Evolutionary conservation across 92 coral and sea anemone species (phyloP), one percentile per base, ranked within the genome.

Genomic region (Anthopleura xanthogrammica): DNA sequence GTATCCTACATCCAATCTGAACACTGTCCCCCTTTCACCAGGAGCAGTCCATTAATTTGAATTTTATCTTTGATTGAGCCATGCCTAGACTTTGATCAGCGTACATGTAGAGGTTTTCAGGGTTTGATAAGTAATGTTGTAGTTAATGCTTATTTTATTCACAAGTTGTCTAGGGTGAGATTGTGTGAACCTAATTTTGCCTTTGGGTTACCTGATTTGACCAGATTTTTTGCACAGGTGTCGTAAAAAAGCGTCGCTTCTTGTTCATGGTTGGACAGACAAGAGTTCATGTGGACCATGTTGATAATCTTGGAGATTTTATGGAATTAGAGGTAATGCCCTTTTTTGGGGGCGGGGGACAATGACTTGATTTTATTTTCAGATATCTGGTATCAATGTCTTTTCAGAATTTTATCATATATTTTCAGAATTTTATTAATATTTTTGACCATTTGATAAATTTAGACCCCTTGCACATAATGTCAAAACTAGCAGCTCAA

Each of bases 221-320:
- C 10, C n/a, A 19, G n/a, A 64, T 19, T 64, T 64, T 20, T 60
- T 39, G 24, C 46, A 46, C 60, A 97, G 99, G 99, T 64, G 84
- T 90, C 20, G 98, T 97, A 72, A 91, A 92, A 84, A 97, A 97
- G 83, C 83, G 81, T 50, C 87, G 99, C 19, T 68, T 77, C 24
- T 89, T 97, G 46, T 89, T 87, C 84, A 91, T 97, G 87, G 98
- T 92, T 71, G 99, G 97, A 65, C 99, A 97, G 86, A 97, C 99
- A 2, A 91, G 99, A 72, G 90, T 97, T 36, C 99, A 97, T 77
- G 86, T 95, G 64, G 99, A 97, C 81, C 93, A 90, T 19, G 97
- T 97, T 39, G 94, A 94, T 29, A 94, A 93, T 41, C 87, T 97
- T 56, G 99, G 99, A 58, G 88, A 86, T 77, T 97, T 94, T 80